phyloP scores from a whole-genome alignment of 2,888 invertebrate species.

The Caenorhabditis sp. region DNA sequence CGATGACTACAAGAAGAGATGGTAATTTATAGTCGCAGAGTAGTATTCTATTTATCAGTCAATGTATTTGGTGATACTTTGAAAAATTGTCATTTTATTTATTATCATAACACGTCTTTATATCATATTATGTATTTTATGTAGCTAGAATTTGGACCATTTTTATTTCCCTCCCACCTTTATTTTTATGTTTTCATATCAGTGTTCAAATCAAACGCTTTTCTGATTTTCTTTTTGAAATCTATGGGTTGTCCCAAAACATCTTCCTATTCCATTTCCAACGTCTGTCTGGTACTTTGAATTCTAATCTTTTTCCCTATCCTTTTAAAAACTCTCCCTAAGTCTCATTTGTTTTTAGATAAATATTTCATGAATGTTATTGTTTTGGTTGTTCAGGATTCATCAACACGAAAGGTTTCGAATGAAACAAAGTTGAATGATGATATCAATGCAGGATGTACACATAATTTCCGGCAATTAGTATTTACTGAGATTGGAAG shows the following conservation, averaged over 20 bases:
- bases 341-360: background rate
- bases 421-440: too few species aligned
- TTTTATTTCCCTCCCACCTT: background rate
- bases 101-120: constrained; percentile 21
- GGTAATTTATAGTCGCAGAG: constrained; percentile 76
- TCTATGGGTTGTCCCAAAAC: constrained; percentile 31
- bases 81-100: constrained; percentile 22
- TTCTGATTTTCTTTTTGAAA: constrained; percentile 14
- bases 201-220: background rate
- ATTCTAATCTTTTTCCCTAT: background rate
- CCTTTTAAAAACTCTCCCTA: background rate
- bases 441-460: too few species aligned
- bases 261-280: constrained; percentile 4
- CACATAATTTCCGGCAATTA: too few species aligned
- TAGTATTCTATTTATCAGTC: too few species aligned
- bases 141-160: background rate
- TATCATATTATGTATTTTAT: constrained; percentile 19
- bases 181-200: background rate
- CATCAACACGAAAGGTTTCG: too few species aligned
- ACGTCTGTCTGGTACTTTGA: constrained; percentile 2
- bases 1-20: constrained; percentile 99
- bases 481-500: too few species aligned
- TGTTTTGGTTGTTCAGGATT: too few species aligned
- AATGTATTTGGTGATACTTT: constrained; percentile 9
- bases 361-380: background rate